Evolutionary conservation across 2,113 vertebrate species (phyloP).

Genomic region (Leucopsar rothschildi): DNA sequence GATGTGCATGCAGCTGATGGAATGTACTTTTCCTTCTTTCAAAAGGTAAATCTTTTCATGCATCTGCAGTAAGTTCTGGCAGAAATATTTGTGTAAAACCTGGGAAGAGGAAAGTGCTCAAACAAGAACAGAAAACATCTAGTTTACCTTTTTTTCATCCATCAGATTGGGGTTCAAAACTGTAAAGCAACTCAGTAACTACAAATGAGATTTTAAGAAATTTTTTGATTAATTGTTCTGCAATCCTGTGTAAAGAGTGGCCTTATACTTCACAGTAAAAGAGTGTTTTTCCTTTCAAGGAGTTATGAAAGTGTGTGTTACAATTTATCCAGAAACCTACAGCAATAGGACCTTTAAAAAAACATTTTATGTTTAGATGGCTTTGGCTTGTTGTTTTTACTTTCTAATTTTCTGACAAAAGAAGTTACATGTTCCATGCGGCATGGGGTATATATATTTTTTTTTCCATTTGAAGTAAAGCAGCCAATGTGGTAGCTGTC

Average conservation of each 20-base stretch:
- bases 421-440: background rate
- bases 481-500: background rate
- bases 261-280: background rate
- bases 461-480: background rate
- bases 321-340: background rate
- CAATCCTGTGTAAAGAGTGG: background rate
- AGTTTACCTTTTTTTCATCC: background rate
- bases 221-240: background rate
- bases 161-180: background rate
- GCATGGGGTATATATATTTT: background rate
- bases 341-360: background rate
- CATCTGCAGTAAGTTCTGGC: background rate
- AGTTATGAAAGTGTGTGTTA: background rate
- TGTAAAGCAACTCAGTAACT: background rate
- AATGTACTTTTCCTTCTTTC: background rate
- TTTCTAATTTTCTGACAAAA: background rate
- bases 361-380: background rate
- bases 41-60: background rate
- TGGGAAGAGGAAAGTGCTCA: background rate
- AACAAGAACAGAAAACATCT: background rate
- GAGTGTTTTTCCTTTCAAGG: background rate
- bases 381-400: background rate
- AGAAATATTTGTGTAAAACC: background rate
- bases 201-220: background rate
- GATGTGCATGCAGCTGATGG: accelerated